A percentile compares a stretch with the other conserved stretches of the same genome.
phyloP scores from a whole-genome alignment of 2,113 vertebrate species.

The Casuarius casuarius region DNA sequence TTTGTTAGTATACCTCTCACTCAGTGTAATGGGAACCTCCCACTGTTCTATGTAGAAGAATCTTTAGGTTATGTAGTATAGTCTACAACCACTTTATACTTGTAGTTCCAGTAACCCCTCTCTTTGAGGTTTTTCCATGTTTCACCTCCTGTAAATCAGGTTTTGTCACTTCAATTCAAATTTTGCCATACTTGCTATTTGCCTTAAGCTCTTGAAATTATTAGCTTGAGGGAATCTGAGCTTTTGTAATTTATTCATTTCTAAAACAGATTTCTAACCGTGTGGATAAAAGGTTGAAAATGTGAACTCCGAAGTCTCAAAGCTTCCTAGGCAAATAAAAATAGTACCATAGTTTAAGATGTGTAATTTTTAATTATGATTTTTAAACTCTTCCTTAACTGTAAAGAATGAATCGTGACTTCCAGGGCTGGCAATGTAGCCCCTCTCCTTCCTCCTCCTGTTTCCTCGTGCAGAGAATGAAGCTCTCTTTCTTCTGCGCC shows the following conservation, averaged over 20 bases:
- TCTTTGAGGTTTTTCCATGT: background rate
- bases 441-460: background rate
- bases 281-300: background rate
- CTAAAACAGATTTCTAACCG: background rate
- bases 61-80: background rate
- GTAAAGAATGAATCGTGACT: background rate
- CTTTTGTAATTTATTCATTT: background rate
- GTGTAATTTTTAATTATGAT: background rate
- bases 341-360: background rate
- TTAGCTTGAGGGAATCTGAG: background rate
- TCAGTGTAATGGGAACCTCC: constrained; percentile 2
- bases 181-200: background rate
- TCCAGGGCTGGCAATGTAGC: background rate
- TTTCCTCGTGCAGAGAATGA: background rate
- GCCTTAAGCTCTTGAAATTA: background rate
- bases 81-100: background rate
- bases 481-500: background rate
- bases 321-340: background rate
- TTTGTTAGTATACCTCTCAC: background rate
- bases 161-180: background rate
- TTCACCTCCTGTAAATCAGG: background rate
- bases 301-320: background rate
- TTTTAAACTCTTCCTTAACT: background rate
- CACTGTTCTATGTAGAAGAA: background rate
- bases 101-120: background rate